Evolutionary conservation across 2,797 vertebrate genomes (phyloP), one percentile per base, ranked within the genome.

Genomic region (Glossophaga mutica): DNA sequence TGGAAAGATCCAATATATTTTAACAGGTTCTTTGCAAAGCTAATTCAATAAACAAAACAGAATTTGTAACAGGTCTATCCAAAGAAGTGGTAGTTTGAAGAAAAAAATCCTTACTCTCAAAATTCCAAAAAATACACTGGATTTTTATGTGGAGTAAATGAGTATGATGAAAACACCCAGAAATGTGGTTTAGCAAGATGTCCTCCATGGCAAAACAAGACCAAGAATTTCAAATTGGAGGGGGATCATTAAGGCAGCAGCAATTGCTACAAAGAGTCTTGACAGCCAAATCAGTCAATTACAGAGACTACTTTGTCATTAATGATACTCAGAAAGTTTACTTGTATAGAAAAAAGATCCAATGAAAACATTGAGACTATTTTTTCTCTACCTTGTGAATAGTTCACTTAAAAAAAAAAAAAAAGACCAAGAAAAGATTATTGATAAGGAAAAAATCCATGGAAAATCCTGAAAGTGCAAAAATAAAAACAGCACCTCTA

Each of bases 401-500:
- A 55, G 5, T 16, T 94, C 34, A 65, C n/a, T 65, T 62, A 14
- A 6, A 21, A 59, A 62, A 29, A 59, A 14, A 6, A 21, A 59
- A 62, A 29, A 59, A 86, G n/a, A 18, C n/a, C 67, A 37, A 16
- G 77, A 67, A 62, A 71, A 26, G 15, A 37, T 91, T 52, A 37
- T 34, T 78, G 21, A 90, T 7, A 67, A 89, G 82, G 57, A 32
- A n/a, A 50, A 87, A 34, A 81, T 29, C 26, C 26, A 37, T n/a
- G 42, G 37, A 65, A 46, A 97, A 95, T 52, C 7, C 5, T 87
- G 29, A 39, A 59, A 18, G 7, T 76, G 2, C n/a, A 91, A 96
- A 95, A 95, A 59, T 74, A 89, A 84, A 92, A 87, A 39, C 9
- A 77, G 81, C 6, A 81, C n/a, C n/a, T 77, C 55, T 91, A 55